Base-by-base conservation (phyloP, 2,797 vertebrate genomes). In the Austrolebias charrua region DNA sequence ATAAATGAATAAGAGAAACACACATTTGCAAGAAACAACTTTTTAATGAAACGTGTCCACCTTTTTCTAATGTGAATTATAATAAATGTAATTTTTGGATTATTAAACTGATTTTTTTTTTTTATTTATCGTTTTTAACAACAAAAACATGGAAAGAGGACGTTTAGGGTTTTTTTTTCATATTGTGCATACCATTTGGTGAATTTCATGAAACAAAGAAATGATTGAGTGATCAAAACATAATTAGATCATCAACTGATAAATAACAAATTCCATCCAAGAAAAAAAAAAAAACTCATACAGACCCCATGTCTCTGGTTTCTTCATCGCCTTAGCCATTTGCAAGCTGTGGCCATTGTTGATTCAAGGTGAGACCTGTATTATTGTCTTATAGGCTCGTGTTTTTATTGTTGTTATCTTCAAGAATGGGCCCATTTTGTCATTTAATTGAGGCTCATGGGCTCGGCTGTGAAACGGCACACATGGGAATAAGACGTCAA, bases 361-460 rank as follows among this genome's bases (percentile, higher is more conserved):
- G 88, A 88, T 85, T 89, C 86, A 90, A 86, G 85, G 81, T 87
- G 79, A 90, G 87, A 87, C 87, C 81, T 80, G 88, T 80, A 86
- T 90, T 86, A 87, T 89, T 85, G 88, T 82, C 79, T 77, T 80
- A 65, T 81, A 85, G 88, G 81, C 88, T 82, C 68, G 70, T 84
- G 84, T 87, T 92, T 92, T 92, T 91, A 92, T 92, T 90, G 91
- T 91, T 91, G 88, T 93, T 93, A 91, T 92, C 91, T 89, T 91
- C 88, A 82, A 85, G 89, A 89, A 91, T 91, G 84, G 84, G 77
- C 86, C 89, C 87, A 91, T 93, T 94, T 92, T 91, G 89, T 91
- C 89, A 86, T 92, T 93, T 92, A 93, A 93, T 93, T 92, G 92
- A 89, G 88, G 91, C 89, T 92, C 90, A 91, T 92, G 89, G 90